These are phyloP conservation scores for Blennius ocellaris DNA, from an alignment of 2,113 vertebrate genomes.

Conservation along the genomic window DNA sequence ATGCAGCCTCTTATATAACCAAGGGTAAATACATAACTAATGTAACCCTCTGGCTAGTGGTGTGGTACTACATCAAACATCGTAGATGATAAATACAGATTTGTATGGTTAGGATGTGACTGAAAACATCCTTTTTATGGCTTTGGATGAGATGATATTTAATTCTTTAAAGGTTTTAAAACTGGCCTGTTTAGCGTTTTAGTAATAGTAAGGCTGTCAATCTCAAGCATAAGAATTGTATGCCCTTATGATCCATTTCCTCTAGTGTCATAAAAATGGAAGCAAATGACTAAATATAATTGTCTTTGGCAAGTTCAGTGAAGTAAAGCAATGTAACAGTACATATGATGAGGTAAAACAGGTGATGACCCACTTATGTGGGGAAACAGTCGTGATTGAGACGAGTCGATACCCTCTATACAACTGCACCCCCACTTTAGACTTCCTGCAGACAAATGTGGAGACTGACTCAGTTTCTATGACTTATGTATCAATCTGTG, in stretches of 20 bases:
- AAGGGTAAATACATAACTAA: slow-evolving; percentile 47
- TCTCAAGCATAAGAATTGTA: not conserved
- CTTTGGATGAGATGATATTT: not conserved
- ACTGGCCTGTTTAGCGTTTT: not conserved
- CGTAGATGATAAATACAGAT: slow-evolving; percentile 10
- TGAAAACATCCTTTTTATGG: not conserved
- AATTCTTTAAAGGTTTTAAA: not conserved
- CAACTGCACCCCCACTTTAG: not conserved
- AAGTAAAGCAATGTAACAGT: not conserved
- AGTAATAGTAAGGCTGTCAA: not conserved
- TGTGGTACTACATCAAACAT: not conserved
- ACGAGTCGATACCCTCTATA: not conserved
- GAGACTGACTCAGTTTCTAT: slow-evolving; percentile 4
- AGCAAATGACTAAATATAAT: not conserved
- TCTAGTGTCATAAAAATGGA: not conserved
- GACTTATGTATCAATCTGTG: slow-evolving; percentile 11
- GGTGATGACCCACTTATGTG: not conserved
- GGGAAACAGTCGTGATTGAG: not conserved
- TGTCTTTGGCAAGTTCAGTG: not conserved
- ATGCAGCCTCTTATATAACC: slow-evolving; percentile 38
- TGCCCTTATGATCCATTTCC: not conserved
- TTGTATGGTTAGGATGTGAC: not conserved
- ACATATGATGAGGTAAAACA: not conserved
- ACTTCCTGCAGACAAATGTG: slow-evolving; percentile 6
- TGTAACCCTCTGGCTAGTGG: slow-evolving; percentile 13